Conservation (phyloP, 2,113 vertebrate species). For the Castor canadensis region DNA sequence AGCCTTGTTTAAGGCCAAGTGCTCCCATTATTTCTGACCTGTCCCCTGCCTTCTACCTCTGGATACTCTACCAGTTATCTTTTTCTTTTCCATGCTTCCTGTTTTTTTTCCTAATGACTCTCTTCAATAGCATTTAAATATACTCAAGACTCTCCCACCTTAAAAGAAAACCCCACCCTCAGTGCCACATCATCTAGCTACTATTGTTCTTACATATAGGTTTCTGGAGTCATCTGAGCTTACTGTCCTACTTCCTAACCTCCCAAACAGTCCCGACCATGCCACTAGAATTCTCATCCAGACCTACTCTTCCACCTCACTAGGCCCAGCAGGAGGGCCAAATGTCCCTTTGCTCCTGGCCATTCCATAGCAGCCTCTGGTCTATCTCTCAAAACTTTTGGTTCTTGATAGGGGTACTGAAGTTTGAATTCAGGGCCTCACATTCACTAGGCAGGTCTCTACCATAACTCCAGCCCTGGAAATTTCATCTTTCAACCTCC, state of each 20-base stretch:
- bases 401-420: no score
- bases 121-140: neutral
- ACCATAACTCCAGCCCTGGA: no score
- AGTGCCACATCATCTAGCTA: neutral
- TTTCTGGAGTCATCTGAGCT: neutral
- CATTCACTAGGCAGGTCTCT: no score
- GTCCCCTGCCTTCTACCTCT: no score
- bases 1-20: neutral
- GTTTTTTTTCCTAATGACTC: neutral
- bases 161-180: neutral
- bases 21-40: neutral
- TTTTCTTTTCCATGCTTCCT: neutral
- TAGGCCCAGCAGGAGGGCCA: neutral
- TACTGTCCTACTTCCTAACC: neutral
- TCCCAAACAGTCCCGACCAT: neutral
- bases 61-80: neutral
- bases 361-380: neutral
- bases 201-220: neutral
- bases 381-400: neutral
- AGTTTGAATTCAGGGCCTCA: no score
- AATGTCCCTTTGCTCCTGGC: neutral
- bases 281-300: neutral
- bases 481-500: neutral
- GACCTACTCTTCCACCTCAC: neutral
- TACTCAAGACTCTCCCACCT: neutral